These are phyloP conservation scores for Mormyrops boulengeri DNA, from an alignment of 2,797 vertebrate species.

Conservation along the genomic window DNA sequence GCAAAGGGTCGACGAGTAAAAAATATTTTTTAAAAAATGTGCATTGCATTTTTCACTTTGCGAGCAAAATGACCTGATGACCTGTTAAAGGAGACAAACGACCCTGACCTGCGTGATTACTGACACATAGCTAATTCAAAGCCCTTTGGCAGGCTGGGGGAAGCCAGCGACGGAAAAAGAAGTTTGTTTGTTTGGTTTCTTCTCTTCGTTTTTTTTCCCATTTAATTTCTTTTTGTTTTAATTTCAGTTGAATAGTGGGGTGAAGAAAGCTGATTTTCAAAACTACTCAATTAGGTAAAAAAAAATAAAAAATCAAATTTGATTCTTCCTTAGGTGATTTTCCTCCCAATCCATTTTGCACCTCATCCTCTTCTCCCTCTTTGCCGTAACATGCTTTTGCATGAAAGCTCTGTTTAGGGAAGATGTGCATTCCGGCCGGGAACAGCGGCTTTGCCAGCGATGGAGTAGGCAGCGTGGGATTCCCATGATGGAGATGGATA, in stretches of 20 bases:
- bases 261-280: neutral
- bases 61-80: neutral
- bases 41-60: neutral
- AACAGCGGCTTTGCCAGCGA: conserved; percentile 38
- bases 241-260: neutral
- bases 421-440: conserved; percentile 37
- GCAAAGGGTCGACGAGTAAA: neutral
- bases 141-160: neutral
- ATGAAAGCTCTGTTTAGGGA: conserved; percentile 29
- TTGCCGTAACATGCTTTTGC: neutral
- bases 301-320: neutral
- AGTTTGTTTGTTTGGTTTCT: neutral
- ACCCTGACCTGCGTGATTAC: conserved; percentile 27
- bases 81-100: neutral
- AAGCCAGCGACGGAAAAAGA: neutral
- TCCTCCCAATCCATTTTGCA: neutral
- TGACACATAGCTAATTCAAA: conserved; percentile 52
- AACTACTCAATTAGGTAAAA: neutral
- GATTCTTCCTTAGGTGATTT: neutral
- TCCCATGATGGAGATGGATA: neutral
- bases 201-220: neutral
- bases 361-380: neutral
- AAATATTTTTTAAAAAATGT: neutral
- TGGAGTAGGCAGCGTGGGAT: conserved; percentile 33
- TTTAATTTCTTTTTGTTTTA: neutral